Conservation (phyloP, 1,140 invertebrate species). For the Macrobrachium rosenbergii region DNA sequence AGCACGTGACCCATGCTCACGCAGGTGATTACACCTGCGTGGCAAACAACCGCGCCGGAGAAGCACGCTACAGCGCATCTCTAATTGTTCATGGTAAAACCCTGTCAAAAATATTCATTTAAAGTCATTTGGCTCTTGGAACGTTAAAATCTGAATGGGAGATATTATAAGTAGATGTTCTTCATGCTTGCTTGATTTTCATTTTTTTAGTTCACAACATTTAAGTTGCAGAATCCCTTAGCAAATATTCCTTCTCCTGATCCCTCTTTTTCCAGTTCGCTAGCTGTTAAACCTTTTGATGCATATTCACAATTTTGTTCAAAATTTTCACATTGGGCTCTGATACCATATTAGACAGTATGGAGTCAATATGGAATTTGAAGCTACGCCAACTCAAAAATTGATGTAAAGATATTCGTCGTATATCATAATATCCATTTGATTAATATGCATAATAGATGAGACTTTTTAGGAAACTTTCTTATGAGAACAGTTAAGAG, state of each 20-base stretch:
- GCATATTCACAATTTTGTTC: too few relatives aligned
- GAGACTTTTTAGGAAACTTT: not conserved
- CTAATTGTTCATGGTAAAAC: constrained; percentile 64
- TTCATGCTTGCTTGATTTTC: constrained; percentile 12
- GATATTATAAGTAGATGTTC: constrained; percentile 2
- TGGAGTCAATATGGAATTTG: too few relatives aligned
- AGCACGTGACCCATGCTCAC: constrained; percentile 77
- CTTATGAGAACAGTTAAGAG: too few relatives aligned
- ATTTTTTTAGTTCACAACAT: not conserved
- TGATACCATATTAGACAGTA: too few relatives aligned
- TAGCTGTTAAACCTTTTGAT: too few relatives aligned
- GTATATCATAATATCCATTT: too few relatives aligned
- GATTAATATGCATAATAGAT: constrained; percentile 3
- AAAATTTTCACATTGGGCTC: too few relatives aligned
- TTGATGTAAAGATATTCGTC: too few relatives aligned
- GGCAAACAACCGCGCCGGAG: constrained; percentile 71
- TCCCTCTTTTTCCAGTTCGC: not conserved
- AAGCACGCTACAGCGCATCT: constrained; percentile 51
- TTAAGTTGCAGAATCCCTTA: not conserved
- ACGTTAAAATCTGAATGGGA: not conserved
- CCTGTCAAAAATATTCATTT: not conserved
- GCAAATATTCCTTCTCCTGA: constrained; percentile 1
- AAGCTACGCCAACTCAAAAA: too few relatives aligned
- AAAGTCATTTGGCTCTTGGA: not conserved
- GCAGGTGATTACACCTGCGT: constrained; percentile 72